Evolutionary conservation across 2,797 vertebrate species (phyloP), one percentile per base, ranked within the genome.

Genomic region (Phylloscopus collybita): DNA sequence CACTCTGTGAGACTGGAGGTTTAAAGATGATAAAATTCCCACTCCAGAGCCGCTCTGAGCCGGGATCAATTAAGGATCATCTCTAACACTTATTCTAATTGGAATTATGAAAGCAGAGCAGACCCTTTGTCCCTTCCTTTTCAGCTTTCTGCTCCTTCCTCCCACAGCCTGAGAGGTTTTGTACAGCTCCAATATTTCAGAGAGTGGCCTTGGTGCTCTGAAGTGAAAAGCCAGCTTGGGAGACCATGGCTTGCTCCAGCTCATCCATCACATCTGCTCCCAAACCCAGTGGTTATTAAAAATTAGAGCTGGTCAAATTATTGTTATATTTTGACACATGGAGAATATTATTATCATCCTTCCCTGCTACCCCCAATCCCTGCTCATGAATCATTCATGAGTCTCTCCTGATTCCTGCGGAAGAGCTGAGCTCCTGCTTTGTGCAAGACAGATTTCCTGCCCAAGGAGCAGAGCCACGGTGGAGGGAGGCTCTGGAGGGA

Each of bases 191-290:
- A 11, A 26, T 30, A 38, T 56, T 85, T 86, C 82, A 54, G 75
- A 60, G 50, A 56, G 54, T 47, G 50, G 74, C 70, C 86, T 44
- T 54, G 20, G 20, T 90, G 83, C 70, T 86, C 70, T 78, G 73
- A 81, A 85, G 71, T 45, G 49, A 87, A 87, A 85, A 89, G 81
- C 30, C 89, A 92, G 75, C 91, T 47, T 67, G 67, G 84, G 79
- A 96, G 71, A 65, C 57, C 70, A 32, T 3, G n/a, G 50, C 49
- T 82, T 89, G 84, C 86, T 91, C 74, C 72, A 79, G 84, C 74
- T 81, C 66, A 91, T 88, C 89, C 71, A 66, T 71, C 87, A 85
- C 84, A 92, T 38, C 65, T 85, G 90, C 90, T 93, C 87, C 78
- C 69, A 78, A 78, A 53, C 69, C 47, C 94, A 67, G 60, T 3